Evolutionary conservation across 2,113 vertebrate genomes (phyloP), one percentile per base, ranked within the genome.

Genomic region (Heterotis niloticus): DNA sequence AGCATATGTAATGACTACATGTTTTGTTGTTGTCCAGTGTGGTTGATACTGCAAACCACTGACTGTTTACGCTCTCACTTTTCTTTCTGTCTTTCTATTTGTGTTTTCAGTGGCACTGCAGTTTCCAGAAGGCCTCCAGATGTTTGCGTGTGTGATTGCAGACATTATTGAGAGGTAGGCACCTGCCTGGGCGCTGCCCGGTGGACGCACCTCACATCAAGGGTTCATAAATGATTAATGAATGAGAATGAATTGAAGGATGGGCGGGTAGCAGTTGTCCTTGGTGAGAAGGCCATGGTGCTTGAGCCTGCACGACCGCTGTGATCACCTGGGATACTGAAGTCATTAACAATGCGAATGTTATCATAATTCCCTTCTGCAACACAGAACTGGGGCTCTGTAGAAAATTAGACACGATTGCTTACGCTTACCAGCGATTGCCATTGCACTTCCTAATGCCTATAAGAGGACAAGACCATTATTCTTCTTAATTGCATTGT

Each of bases 91-190:
- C 4, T 78, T 60, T 68, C 17, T 51, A 69, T 16, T 3, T 78
- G 64, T 84, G 44, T 78, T 80, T 80, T 44, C 89, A 99, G 98
- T 99, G 89, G 97, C 97, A 66, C 87, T 99, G 85, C 98, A 99
- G 91, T 95, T 99, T 92, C 98, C 98, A 0, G 97, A 99, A 84
- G 98, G 98, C 54, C 95, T 99, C 78, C 96, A 98, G 83, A 95
- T 99, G 94, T 99, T 99, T 0, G 95, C 96, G 80, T 99, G 97
- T 85, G 93, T 94, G 85, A 95, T 99, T 10, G 93, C 93, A 3
- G 98, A 99, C 88, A 99, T 99, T 88, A 88, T 99, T 34, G 96
- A 98, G 81, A 92, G 96, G 98, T 99, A 91, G 87, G 92, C 23
- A 2, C 76, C 24, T 66, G 51, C 20, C 34, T 54, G 20, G 18